Evolutionary conservation across 2,797 vertebrate genomes (phyloP).

Genomic region (Melanotaenia nigrans): DNA sequence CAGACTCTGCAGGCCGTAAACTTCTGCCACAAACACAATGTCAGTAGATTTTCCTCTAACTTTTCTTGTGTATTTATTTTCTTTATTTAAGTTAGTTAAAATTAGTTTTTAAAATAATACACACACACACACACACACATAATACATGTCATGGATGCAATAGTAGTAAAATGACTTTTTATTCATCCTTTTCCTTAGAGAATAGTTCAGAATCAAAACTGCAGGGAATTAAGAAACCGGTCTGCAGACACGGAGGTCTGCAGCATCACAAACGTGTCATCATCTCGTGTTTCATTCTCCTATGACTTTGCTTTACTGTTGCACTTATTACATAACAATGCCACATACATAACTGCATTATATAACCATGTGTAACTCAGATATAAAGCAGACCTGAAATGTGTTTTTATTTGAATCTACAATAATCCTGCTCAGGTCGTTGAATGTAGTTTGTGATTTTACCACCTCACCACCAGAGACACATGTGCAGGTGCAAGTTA

Average conservation of each 20-base stretch:
- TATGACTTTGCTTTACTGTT: neutral
- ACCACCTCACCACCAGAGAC: too few relatives aligned
- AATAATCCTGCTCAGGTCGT: neutral
- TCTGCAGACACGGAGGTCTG: too few relatives aligned
- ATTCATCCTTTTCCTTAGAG: too few relatives aligned
- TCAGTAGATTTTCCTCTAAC: conserved; percentile 55
- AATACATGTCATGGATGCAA: too few relatives aligned
- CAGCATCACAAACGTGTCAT: neutral
- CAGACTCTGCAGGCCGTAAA: conserved; percentile 97
- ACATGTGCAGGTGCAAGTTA: neutral
- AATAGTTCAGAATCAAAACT: too few relatives aligned
- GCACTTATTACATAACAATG: neutral
- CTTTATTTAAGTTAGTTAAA: neutral
- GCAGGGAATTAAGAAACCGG: too few relatives aligned
- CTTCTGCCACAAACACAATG: conserved; percentile 96
- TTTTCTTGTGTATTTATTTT: neutral
- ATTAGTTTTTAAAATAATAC: too few relatives aligned
- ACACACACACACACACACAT: too few relatives aligned
- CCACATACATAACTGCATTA: neutral
- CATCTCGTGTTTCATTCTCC: neutral
- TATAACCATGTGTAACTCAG: neutral
- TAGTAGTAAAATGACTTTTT: too few relatives aligned
- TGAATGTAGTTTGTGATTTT: too few relatives aligned
- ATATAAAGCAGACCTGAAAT: neutral
- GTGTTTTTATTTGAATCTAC: neutral